Evolutionary conservation across 2,888 invertebrate genomes (phyloP).

Genomic region (Phaedon cochleariae): DNA sequence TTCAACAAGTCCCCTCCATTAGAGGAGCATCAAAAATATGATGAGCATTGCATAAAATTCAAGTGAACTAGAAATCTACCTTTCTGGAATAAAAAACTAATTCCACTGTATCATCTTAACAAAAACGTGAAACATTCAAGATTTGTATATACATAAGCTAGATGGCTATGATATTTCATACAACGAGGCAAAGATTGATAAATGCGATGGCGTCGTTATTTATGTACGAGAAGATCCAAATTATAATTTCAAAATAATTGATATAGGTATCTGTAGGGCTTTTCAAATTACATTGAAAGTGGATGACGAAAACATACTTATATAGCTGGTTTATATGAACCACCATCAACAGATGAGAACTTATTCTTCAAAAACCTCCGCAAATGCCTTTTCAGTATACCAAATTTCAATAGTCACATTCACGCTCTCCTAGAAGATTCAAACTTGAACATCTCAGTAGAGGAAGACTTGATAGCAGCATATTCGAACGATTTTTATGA

Average conservation of each 20-base stretch:
- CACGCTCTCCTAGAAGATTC: not conserved
- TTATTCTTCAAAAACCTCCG: slow-evolving; percentile 1
- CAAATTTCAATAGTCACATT: not conserved
- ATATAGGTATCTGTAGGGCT: not conserved
- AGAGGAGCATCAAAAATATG: too few relatives aligned
- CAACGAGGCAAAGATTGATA: not conserved
- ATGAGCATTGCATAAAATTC: too few relatives aligned
- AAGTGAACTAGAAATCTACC: not conserved
- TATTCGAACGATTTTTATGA: not conserved
- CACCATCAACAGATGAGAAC: slow-evolving; percentile 5
- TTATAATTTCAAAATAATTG: not conserved
- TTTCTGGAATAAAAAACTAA: not conserved
- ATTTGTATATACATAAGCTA: not conserved
- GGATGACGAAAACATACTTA: not conserved
- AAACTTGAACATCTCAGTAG: slow-evolving; percentile 9
- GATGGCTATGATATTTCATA: not conserved
- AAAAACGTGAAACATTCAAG: not conserved
- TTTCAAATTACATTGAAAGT: slow-evolving; percentile 1
- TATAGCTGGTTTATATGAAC: not conserved
- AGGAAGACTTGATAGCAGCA: not conserved
- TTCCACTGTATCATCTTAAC: not conserved
- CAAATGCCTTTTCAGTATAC: not conserved
- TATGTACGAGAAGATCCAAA: not conserved
- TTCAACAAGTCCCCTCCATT: too few relatives aligned
- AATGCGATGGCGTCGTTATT: not conserved